These are phyloP conservation scores for Drosophila repleta DNA, from an alignment of 1,140 invertebrate species.

Conservation along the genomic window DNA sequence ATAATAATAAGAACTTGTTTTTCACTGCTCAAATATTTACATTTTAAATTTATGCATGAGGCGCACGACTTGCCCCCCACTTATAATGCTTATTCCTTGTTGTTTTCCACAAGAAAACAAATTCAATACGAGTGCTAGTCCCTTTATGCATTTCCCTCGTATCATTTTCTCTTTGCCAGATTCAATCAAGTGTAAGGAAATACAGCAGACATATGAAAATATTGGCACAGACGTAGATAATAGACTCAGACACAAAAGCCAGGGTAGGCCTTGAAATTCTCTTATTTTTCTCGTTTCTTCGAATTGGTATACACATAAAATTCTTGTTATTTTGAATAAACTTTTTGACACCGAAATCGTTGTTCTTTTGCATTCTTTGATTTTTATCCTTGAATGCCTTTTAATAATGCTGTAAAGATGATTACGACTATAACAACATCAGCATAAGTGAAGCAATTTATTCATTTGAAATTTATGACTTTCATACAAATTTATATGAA, in stretches of 20 bases:
- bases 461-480: too few relatives aligned
- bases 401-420: slow-evolving; percentile 9
- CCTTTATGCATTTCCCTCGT: slow-evolving; percentile 1
- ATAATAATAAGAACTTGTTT: slow-evolving; percentile 54
- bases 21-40: slow-evolving; percentile 52
- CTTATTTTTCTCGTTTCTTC: slow-evolving; percentile 16
- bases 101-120: slow-evolving; percentile 32
- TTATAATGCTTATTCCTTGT: slow-evolving; percentile 1
- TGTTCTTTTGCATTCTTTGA: slow-evolving; percentile 45
- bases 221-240: slow-evolving; percentile 40
- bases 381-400: slow-evolving; percentile 27
- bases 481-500: too few relatives aligned
- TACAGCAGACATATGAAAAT: slow-evolving; percentile 28
- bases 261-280: slow-evolving; percentile 44
- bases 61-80: not conserved
- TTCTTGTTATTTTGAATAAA: slow-evolving; percentile 64
- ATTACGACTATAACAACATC: not conserved
- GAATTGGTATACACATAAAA: slow-evolving; percentile 52
- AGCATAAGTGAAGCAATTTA: not conserved
- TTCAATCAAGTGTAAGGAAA: slow-evolving; percentile 41
- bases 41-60: slow-evolving; percentile 61
- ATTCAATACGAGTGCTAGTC: slow-evolving; percentile 19
- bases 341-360: slow-evolving; percentile 44
- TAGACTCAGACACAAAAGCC: slow-evolving; percentile 51
- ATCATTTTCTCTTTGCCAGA: slow-evolving; percentile 4